Base-by-base conservation (phyloP, 35 echinoderm and acorn worm genomes). In the Heliocidaris erythrogramma region DNA sequence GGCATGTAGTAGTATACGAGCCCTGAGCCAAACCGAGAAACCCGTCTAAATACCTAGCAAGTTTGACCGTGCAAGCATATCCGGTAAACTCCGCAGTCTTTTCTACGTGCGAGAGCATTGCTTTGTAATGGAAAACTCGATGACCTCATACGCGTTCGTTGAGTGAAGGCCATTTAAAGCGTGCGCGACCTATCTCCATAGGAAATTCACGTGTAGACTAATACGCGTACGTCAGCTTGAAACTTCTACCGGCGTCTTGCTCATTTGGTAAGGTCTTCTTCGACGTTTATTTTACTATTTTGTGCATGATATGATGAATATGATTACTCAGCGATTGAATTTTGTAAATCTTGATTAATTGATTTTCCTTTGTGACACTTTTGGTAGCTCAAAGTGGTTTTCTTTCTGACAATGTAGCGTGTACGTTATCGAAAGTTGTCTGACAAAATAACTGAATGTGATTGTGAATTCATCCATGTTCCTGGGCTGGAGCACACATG, bases 21-120 rank as follows among this genome's bases (percentile, higher is more conserved):
- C 65, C 65, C 65, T 78, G 65, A 27, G 65, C 65, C 65, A 78
- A 78, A 78, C 87, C 87, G 87, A 92, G 91, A 92, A 92, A 92
- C 91, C 91, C 91, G 91, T 92, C 91, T 48, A 92, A 92, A 92
- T 92, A 92, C 91, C 91, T 92, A 1, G 30, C 91, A 92, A 92
- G 91, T 52, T 92, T 92, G 91, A 92, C 91, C 91, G 48, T 48
- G 49, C 91, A 92, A 92, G 47, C 29, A 59, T 49, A 92, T 92
- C 91, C 91, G 91, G 91, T 92, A 92, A 92, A 49, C 91, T 92
- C 31, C 49, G 31, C 48, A 52, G 31, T 49, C n/a, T 92, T 30
- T 92, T 47, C 31, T 89, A 89, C 31, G 31, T 89, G 87, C 87
- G 87, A 32, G 12, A 11, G 87, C 18, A 47, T 89, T 89, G 31